Evolutionary conservation across 2,888 invertebrate species (phyloP).

Genomic region (Lasioglossum morio): DNA sequence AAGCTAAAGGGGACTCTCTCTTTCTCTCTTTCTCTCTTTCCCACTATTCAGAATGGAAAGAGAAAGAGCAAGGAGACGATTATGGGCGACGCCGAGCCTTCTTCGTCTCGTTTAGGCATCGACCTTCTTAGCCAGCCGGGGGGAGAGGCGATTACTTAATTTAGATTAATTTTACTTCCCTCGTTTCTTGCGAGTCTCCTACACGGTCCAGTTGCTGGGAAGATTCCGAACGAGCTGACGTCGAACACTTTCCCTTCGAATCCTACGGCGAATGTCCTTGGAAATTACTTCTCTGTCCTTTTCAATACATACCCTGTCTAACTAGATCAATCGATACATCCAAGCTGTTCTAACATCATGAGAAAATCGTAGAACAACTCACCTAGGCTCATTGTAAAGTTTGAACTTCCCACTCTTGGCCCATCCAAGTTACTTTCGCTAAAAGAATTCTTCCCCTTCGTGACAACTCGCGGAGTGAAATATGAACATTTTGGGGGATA

Average conservation of each 20-base stretch:
- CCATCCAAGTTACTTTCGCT: too few relatives aligned
- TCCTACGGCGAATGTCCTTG: not conserved
- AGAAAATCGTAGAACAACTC: not conserved
- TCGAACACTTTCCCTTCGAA: not conserved
- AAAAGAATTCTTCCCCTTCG: too few relatives aligned
- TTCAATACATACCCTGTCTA: too few relatives aligned
- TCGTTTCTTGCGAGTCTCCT: conserved; percentile 29
- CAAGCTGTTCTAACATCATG: not conserved
- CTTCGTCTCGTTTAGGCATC: conserved; percentile 29
- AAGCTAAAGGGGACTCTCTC: conserved; percentile 4
- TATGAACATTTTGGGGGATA: not conserved
- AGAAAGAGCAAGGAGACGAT: conserved; percentile 16
- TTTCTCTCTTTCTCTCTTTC: not conserved
- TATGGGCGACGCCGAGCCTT: conserved; percentile 22
- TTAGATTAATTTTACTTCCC: conserved; percentile 69
- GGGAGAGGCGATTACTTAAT: conserved; percentile 66
- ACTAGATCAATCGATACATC: not conserved
- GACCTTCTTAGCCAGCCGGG: conserved; percentile 34
- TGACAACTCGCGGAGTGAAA: too few relatives aligned
- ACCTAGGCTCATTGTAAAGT: not conserved
- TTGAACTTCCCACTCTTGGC: not conserved
- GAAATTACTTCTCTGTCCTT: not conserved
- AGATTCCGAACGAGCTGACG: conserved; percentile 9
- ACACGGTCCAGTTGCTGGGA: conserved; percentile 11
- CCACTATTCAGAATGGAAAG: conserved; percentile 18